phyloP scores from a whole-genome alignment of 1,140 invertebrate genomes.

The Ceratoteleas bidentatus region DNA sequence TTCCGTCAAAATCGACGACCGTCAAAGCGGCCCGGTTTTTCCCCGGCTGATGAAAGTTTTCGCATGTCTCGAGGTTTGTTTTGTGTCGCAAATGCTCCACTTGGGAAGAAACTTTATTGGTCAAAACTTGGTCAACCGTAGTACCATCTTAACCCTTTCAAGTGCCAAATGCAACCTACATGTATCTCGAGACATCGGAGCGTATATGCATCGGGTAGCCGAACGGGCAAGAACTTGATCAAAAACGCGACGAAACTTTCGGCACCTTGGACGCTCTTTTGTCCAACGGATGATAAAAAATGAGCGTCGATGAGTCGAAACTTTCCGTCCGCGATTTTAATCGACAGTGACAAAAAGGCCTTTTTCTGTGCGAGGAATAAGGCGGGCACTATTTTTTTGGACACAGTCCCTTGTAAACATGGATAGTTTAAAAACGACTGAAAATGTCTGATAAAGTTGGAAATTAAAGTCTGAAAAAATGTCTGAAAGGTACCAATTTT shows the following conservation, averaged over 20 bases:
- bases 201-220: no score
- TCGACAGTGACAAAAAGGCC: background rate
- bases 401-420: no score
- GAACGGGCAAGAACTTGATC: no score
- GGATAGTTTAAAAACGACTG: no score
- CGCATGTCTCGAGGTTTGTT: constrained; percentile 4
- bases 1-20: background rate
- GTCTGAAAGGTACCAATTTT: no score
- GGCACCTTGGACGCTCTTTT: constrained; percentile 32
- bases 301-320: constrained; percentile 20
- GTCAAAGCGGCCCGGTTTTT: constrained; percentile 9
- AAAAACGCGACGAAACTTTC: constrained; percentile 2
- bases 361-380: no score
- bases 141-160: constrained; percentile 35
- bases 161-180: no score
- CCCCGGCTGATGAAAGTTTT: constrained; percentile 21
- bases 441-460: no score
- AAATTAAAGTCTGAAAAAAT: no score
- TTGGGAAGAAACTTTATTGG: constrained; percentile 52
- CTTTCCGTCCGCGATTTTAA: background rate
- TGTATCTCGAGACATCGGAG: no score
- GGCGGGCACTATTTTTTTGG: no score
- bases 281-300: constrained; percentile 14
- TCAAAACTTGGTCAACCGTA: constrained; percentile 41
- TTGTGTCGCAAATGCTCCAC: constrained; percentile 32